These are phyloP conservation scores for Eutolmus rufibarbis DNA, from an alignment of 2,888 invertebrate species.

Conservation along the genomic window DNA sequence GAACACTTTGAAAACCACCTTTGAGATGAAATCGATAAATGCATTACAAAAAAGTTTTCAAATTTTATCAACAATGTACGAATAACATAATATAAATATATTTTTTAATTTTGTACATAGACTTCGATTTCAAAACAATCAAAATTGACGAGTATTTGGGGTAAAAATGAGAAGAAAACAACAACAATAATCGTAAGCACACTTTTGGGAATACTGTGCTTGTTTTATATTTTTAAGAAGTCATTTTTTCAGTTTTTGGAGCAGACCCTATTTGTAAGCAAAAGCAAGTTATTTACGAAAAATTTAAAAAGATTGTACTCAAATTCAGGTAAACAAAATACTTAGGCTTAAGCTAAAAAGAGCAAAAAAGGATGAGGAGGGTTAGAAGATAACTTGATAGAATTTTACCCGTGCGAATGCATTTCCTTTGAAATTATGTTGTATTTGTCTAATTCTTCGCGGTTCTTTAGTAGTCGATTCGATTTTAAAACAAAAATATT, in stretches of 20 bases:
- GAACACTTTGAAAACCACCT: slow-evolving; percentile 31
- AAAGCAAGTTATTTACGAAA: not conserved
- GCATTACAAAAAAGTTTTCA: not conserved
- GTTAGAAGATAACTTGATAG: not conserved
- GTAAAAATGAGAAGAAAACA: not conserved
- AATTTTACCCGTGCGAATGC: not conserved
- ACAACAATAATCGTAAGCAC: slow-evolving; percentile 20
- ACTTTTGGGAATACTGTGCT: slow-evolving; percentile 29
- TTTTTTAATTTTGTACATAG: slow-evolving; percentile 33
- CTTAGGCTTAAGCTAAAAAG: not conserved
- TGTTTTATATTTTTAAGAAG: not conserved
- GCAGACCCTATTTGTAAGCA: not conserved
- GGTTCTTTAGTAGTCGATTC: not conserved
- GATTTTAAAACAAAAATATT: not conserved
- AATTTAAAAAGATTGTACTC: slow-evolving; percentile 1
- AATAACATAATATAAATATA: not conserved
- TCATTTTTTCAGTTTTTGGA: not conserved
- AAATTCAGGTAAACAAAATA: slow-evolving; percentile 8
- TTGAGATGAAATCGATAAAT: slow-evolving; percentile 3
- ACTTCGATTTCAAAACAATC: slow-evolving; percentile 27
- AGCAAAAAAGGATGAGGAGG: not conserved
- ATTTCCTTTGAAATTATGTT: not conserved
- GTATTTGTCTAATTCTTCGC: not conserved
- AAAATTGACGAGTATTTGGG: not conserved
- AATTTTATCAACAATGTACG: not conserved